Evolutionary conservation across 2,797 vertebrate species (phyloP), one percentile per base, ranked within the genome.

Genomic region (Chiroxiphia lanceolata): DNA sequence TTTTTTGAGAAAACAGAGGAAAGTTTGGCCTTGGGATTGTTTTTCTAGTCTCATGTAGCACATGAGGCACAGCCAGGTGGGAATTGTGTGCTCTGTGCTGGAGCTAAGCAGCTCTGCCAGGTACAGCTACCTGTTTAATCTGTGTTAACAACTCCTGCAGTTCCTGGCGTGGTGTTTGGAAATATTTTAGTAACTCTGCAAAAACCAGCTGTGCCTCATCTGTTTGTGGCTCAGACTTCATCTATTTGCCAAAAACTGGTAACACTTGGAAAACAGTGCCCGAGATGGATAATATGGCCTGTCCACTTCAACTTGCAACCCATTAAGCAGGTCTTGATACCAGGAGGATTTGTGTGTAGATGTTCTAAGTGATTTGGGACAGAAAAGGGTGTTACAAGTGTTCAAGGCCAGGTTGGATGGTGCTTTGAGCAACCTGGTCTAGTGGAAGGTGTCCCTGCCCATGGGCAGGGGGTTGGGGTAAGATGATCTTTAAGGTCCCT

Each of bases 111-210:
- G 79, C 64, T 36, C 47, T 96, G 87, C 75, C 60, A 94, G 94
- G 75, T 91, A 84, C 1, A 1, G 63, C 65, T 92, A 92, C 93
- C 93, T 91, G 78, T 80, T 74, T 94, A 76, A 85, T 93, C n/a
- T 20, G 10, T 40, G 20, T 81, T 92, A 90, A 68, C 50, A 83
- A 12, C 70, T 78, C 90, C 93, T 87, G 44, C 63, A 44, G 53
- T 19, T 96, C 50, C 75, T 96, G 91, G 79, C 60, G 13, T 17
- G 7, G 19, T 31, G 18, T 31, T 71, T 75, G 76, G 87, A 96
- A 93, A 92, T 67, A 36, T 20, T 68, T 67, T 31, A 89, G 91
- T 83, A 91, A 60, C 53, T 92, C 61, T 83, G 31, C 56, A 87
- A 87, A 92, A 92, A 53, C 31, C 71, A 89, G 75, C 83, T 90